Base-by-base conservation (phyloP, 2,797 vertebrate genomes). In the Picus viridis region DNA sequence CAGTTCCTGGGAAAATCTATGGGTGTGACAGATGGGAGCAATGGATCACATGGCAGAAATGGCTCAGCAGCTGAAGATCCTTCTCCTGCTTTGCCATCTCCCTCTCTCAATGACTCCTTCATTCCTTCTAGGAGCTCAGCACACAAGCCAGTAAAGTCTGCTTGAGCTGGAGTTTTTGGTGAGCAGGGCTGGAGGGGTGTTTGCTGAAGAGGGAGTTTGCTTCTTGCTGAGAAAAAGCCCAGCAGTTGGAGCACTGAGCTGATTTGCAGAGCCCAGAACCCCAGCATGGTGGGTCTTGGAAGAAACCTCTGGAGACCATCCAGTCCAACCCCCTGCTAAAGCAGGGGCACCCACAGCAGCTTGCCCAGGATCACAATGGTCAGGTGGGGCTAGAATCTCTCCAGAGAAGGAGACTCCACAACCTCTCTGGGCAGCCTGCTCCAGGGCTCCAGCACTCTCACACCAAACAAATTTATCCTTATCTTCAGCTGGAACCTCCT, bases 161-260 rank as follows among this genome's bases (percentile, higher is more conserved):
- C 1, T 1, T 3, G 49, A 3, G 29, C 57, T 0, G 3, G 12
- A 8, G 62, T 1, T 2, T 14, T 24, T 2, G 32, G 54, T 9
- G 39, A 10, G 59, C 53, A 3, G 53, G 59, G 29, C 54, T 16
- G 24, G 58, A 0, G 6, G n/a, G 27, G n/a, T 0, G 2, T 39
- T 24, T n/a, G 77, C 54, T 36, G 34, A 2, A 8, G 15, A 16
- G 14, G 27, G 17, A 14, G 24, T 36, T 76, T 19, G 58, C 29
- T 34, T 14, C 63, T 36, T 23, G 59, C 59, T 2, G 65, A 20
- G 45, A 2, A 22, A 34, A 49, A 9, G 5, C 2, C 1, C 9
- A 8, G 64, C 27, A 7, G 64, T 5, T 0, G 65, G 51, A 77
- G 43, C 45, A 2, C 16, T 1, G 45, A 19, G 72, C 12, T 20